Evolutionary conservation across 2,888 invertebrate species (phyloP).

Genomic region (Thalpophila matura): DNA sequence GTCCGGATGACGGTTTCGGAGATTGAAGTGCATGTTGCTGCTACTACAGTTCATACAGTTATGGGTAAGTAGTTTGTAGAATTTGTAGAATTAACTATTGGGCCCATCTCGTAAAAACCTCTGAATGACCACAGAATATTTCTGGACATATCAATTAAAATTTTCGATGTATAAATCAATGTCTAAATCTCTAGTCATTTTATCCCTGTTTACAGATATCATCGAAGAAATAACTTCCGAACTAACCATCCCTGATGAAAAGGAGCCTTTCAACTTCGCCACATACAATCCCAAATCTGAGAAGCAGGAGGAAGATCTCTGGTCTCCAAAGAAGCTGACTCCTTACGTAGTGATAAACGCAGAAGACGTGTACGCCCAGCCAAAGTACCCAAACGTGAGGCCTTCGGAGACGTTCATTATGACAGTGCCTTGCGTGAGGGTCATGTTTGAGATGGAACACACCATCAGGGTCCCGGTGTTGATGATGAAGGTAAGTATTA

Average conservation of each 20-base stretch:
- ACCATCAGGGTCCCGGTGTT: constrained; percentile 80
- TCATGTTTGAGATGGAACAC: constrained; percentile 92
- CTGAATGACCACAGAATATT: too few species aligned
- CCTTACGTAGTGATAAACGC: constrained; percentile 74
- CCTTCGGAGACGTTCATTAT: constrained; percentile 89
- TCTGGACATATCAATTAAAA: too few species aligned
- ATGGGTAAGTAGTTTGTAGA: constrained; percentile 85
- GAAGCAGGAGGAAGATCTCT: constrained; percentile 91
- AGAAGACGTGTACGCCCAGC: constrained; percentile 79
- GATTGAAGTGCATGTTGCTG: constrained; percentile 93
- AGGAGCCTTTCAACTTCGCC: constrained; percentile 86
- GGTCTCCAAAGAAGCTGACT: constrained; percentile 93
- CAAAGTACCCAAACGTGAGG: constrained; percentile 79
- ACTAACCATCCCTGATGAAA: constrained; percentile 84
- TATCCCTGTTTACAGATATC: constrained; percentile 82
- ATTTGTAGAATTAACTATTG: too few species aligned
- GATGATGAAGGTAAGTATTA: constrained; percentile 77
- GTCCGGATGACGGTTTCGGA: constrained; percentile 92
- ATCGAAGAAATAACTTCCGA: constrained; percentile 85
- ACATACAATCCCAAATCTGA: constrained; percentile 80
- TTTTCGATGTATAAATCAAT: too few species aligned
- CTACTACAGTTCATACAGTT: constrained; percentile 93
- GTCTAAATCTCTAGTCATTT: too few species aligned
- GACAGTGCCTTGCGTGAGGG: constrained; percentile 90
- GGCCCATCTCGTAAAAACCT: too few species aligned